These are phyloP conservation scores for Melanerpes aurifrons DNA, from an alignment of 2,113 vertebrate species.

Conservation along the genomic window DNA sequence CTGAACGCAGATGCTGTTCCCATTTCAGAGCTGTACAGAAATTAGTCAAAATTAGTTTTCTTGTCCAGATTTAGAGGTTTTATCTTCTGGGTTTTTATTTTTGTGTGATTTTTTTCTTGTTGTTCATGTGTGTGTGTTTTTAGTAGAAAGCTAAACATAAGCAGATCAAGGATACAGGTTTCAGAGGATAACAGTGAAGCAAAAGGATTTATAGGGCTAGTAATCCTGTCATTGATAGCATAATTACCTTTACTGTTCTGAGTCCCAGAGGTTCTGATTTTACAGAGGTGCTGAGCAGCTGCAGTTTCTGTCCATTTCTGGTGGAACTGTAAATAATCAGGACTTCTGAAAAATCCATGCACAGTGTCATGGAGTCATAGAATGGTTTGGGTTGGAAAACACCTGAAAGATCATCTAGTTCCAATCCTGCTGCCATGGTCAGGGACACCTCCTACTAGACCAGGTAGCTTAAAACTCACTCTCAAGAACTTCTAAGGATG, in stretches of 20 bases:
- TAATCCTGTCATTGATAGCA: neutral
- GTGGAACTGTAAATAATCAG: neutral
- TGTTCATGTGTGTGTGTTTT: neutral
- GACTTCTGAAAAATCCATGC: conserved; percentile 32
- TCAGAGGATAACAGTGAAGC: neutral
- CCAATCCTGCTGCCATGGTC: too few relatives aligned
- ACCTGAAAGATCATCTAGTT: too few relatives aligned
- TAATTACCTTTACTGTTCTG: conserved; percentile 3
- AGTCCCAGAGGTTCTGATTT: conserved; percentile 2
- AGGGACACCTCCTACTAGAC: too few relatives aligned
- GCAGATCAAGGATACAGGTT: neutral
- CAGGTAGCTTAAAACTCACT: too few relatives aligned
- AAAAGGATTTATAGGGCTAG: neutral
- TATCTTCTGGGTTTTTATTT: neutral
- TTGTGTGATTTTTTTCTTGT: too few relatives aligned
- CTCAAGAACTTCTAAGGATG: too few relatives aligned
- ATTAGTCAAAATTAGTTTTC: neutral
- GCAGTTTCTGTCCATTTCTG: conserved; percentile 16
- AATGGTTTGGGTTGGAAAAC: too few relatives aligned
- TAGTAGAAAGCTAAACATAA: neutral
- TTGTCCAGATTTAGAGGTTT: neutral
- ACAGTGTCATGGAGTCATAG: neutral
- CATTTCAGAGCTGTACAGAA: neutral
- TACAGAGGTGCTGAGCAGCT: neutral
- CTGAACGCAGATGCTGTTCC: neutral